A percentile compares a stretch with the other conserved stretches of the same genome.
phyloP scores from a whole-genome alignment of 1,140 invertebrate genomes.

The Phenacoccus solenopsis region DNA sequence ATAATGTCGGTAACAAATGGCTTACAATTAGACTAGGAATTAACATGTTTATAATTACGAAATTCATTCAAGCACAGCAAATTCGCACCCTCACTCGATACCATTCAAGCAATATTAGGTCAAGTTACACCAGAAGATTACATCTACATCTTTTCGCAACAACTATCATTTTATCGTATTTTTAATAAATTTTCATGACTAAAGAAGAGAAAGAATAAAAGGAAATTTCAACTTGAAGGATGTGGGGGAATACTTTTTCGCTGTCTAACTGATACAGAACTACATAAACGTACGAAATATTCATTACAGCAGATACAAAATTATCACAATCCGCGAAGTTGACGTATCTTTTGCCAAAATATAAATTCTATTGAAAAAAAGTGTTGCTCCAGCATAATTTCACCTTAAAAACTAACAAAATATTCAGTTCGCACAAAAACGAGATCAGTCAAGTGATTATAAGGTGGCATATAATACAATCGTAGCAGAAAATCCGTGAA shows the following conservation, averaged over 20 bases:
- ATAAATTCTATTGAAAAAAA: neutral
- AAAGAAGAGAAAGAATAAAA: neutral
- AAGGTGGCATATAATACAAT: neutral
- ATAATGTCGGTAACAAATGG: slow-evolving; percentile 4
- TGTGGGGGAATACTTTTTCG: neutral
- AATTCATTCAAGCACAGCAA: too few relatives aligned
- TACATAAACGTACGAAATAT: too few relatives aligned
- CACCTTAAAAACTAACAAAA: neutral
- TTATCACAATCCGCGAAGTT: neutral
- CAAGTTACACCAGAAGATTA: too few relatives aligned
- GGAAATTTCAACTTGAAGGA: neutral
- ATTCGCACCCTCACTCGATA: too few relatives aligned
- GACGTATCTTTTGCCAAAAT: neutral
- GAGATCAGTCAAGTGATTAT: slow-evolving; percentile 14
- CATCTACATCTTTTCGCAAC: too few relatives aligned
- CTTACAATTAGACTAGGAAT: neutral
- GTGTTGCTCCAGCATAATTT: neutral
- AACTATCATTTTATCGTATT: neutral
- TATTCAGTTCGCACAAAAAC: neutral
- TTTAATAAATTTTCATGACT: neutral
- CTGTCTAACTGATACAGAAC: too few relatives aligned
- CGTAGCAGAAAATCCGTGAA: too few relatives aligned
- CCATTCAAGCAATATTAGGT: too few relatives aligned
- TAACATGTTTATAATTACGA: too few relatives aligned
- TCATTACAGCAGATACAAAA: neutral